These are phyloP conservation scores for Palloptera scutellata DNA, from an alignment of 2,888 invertebrate genomes.

Conservation along the genomic window DNA sequence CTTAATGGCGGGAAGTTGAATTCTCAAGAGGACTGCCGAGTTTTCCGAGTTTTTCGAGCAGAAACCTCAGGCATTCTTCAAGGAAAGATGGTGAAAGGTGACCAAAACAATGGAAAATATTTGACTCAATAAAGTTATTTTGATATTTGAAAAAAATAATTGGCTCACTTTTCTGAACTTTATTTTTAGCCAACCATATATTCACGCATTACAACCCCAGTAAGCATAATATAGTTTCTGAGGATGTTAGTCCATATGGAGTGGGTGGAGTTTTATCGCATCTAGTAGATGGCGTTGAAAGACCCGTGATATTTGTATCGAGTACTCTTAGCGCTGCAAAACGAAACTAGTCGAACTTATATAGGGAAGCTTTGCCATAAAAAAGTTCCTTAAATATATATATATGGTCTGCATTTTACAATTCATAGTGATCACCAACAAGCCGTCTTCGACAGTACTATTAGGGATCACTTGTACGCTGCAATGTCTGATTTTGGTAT, in stretches of 20 bases:
- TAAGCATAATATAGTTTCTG: slow-evolving; percentile 23
- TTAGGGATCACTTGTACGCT: too few relatives aligned
- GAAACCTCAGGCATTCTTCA: too few relatives aligned
- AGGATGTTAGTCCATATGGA: slow-evolving; percentile 28
- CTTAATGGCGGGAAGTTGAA: too few relatives aligned
- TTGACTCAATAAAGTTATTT: too few relatives aligned
- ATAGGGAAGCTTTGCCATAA: slow-evolving; percentile 27
- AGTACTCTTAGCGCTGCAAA: slow-evolving; percentile 23
- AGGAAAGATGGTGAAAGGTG: slow-evolving; percentile 24
- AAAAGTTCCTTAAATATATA: slow-evolving; percentile 30
- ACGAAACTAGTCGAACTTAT: slow-evolving; percentile 27
- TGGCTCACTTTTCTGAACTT: too few relatives aligned
- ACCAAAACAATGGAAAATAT: too few relatives aligned
- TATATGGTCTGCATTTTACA: slow-evolving; percentile 27
- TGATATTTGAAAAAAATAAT: too few relatives aligned
- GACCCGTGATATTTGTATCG: slow-evolving; percentile 29
- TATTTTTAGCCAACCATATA: slow-evolving; percentile 11
- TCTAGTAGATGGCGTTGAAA: slow-evolving; percentile 30
- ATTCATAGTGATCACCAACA: slow-evolving; percentile 30
- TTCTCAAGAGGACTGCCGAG: too few relatives aligned
- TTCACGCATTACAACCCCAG: slow-evolving; percentile 27
- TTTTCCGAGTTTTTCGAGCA: too few relatives aligned
- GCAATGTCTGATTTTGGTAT: too few relatives aligned
- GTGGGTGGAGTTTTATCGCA: slow-evolving; percentile 31
- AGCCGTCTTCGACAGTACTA: too few relatives aligned